phyloP scores from a whole-genome alignment of 2,888 invertebrate species.

The Chorisops tibialis region DNA sequence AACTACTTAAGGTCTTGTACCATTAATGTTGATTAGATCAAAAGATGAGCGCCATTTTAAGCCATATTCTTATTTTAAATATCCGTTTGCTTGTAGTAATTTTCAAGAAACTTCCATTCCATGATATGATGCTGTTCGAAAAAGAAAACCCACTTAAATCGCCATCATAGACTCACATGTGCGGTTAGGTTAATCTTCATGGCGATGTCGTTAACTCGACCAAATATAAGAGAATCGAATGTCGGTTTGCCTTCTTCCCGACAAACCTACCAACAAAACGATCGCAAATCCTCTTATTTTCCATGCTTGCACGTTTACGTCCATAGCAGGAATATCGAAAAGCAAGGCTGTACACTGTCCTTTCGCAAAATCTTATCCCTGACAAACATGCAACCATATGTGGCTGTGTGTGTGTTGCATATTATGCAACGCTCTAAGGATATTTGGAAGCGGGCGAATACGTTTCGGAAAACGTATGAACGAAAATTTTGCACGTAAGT shows the following conservation, averaged over 20 bases:
- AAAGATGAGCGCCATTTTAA: too few relatives aligned
- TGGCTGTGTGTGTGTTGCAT: constrained; percentile 18
- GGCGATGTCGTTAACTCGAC: constrained; percentile 1
- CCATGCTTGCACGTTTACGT: neutral
- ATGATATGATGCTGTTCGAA: too few relatives aligned
- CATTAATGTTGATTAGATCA: too few relatives aligned
- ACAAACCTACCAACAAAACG: constrained; percentile 11
- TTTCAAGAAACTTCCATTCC: too few relatives aligned
- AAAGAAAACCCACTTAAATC: too few relatives aligned
- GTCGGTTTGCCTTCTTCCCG: neutral
- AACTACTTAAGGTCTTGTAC: too few relatives aligned
- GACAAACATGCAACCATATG: constrained; percentile 21
- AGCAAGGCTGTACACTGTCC: neutral
- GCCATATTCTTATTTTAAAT: too few relatives aligned
- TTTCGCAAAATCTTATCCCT: neutral
- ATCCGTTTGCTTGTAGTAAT: too few relatives aligned
- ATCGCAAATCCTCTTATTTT: neutral
- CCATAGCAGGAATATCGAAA: constrained; percentile 1
- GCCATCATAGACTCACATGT: too few relatives aligned
- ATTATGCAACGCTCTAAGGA: constrained; percentile 23
- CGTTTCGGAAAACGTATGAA: constrained; percentile 6
- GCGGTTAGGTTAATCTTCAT: neutral
- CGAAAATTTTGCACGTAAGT: constrained; percentile 17
- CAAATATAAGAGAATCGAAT: constrained; percentile 13
- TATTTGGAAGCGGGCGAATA: constrained; percentile 17